A percentile compares a stretch with the other conserved stretches of the same genome.
These are phyloP conservation scores for Vulpes vulpes DNA, from an alignment of 2,113 vertebrate genomes.

Conservation along the genomic window DNA sequence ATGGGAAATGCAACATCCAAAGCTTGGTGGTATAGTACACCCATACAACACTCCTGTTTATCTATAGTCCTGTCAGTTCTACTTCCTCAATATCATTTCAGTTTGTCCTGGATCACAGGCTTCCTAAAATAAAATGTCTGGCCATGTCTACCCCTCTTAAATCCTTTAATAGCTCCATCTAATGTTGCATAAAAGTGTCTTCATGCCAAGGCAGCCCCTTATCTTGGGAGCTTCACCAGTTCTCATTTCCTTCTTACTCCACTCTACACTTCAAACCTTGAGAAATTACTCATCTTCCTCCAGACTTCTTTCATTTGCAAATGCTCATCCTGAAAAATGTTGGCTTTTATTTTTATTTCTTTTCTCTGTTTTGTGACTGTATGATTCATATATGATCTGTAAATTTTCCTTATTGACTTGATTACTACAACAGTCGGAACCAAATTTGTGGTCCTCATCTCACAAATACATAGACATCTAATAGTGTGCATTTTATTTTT, in stretches of 20 bases:
- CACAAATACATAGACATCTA: neutral
- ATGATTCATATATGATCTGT: neutral
- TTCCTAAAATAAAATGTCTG: neutral
- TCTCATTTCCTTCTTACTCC: neutral
- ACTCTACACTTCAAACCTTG: neutral
- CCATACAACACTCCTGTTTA: neutral
- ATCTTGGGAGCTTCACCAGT: neutral
- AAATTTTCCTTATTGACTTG: neutral
- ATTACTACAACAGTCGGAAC: neutral
- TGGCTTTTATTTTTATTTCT: conserved; percentile 18
- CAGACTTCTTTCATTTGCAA: neutral
- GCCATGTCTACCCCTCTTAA: neutral
- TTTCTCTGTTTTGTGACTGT: neutral
- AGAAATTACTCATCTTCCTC: neutral
- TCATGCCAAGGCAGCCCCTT: neutral
- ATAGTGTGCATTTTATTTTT: neutral
- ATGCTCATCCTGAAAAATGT: neutral
- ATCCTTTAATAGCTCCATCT: neutral
- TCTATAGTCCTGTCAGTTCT: neutral
- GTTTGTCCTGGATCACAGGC: neutral
- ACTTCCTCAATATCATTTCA: neutral
- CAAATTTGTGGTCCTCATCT: neutral
- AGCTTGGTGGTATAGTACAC: neutral
- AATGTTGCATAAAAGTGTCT: neutral
- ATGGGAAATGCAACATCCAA: neutral